Percentiles rank a stretch among this genome's conserved stretches.
Conservation (phyloP, 1,140 invertebrate genomes). For the Anoplolepis gracilipes region DNA sequence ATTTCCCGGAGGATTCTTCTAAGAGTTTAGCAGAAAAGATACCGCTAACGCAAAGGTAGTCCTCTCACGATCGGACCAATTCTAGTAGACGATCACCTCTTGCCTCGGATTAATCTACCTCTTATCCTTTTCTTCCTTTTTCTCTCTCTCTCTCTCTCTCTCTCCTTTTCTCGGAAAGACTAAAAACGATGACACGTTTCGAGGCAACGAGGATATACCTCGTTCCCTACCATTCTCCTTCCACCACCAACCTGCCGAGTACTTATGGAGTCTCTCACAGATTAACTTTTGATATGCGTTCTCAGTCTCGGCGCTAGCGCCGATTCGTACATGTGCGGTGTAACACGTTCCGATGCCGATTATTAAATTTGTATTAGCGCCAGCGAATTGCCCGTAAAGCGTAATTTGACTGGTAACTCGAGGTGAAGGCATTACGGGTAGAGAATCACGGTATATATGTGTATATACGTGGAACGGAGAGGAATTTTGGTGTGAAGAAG, state of each 20-base stretch:
- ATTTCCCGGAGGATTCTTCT: conserved; percentile 64
- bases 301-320: conserved; percentile 42
- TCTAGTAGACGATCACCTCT: conserved; percentile 62
- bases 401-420: conserved; percentile 43
- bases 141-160: neutral
- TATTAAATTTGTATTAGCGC: conserved; percentile 64
- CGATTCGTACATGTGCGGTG: conserved; percentile 47
- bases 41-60: conserved; percentile 57
- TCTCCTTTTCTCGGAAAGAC: neutral
- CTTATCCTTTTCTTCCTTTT: neutral
- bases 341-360: conserved; percentile 32
- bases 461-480: conserved; percentile 10
- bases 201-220: conserved; percentile 28
- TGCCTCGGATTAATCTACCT: conserved; percentile 65
- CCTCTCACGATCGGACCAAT: conserved; percentile 71
- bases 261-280: conserved; percentile 59
- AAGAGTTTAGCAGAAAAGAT: conserved; percentile 15
- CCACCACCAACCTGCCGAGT: conserved; percentile 30
- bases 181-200: conserved; percentile 60
- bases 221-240: conserved; percentile 36
- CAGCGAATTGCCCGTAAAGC: conserved; percentile 42
- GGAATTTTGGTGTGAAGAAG: neutral
- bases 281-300: conserved; percentile 69
- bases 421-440: conserved; percentile 18
- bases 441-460: conserved; percentile 1